Evolutionary conservation across 2,797 vertebrate genomes (phyloP), one percentile per base, ranked within the genome.

Genomic region (Emys orbicularis): DNA sequence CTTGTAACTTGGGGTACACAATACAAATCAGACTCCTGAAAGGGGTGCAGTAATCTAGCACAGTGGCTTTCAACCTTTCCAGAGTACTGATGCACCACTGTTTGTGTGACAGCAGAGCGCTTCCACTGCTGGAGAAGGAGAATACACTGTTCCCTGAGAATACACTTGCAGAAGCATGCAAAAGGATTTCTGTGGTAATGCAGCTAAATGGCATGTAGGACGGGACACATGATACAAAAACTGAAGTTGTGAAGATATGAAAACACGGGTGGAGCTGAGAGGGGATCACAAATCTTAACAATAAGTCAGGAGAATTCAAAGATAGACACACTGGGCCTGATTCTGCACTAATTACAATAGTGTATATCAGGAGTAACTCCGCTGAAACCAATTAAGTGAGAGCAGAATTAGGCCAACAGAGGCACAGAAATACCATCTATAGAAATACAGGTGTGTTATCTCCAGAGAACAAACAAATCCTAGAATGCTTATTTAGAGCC

Each of bases 141-240:
- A 52, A 83, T 0, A 1, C 6, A 5, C 29, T 31, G 31, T 47
- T 89, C 84, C 79, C 61, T 65, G 34, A 52, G 34, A 84, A 49
- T 94, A 87, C 86, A 94, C 86, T 94, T 89, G 54, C 23, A 91
- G 79, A 96, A 95, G 79, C 41, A 86, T 90, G 82, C 93, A 94
- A 92, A 90, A 79, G 16, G 53, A 85, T 82, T 89, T 68, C 49
- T 89, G 37, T 80, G 82, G 31, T 84, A 79, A 93, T 96, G 89
- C 56, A 95, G 41, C 72, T 88, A 83, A 90, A 88, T 34, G 84
- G 90, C 84, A 89, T 31, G 59, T 57, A 94, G 68, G 61, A 95
- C 49, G 87, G 91, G 76, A 77, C 6, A 94, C 86, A n/a, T 54
- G 29, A 90, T 53, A 56, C 1, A 81, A 83, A 87, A 89, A 65